A percentile compares a stretch with the other conserved stretches of the same genome.
phyloP scores from a whole-genome alignment of 1,140 invertebrate species.

The Bombus confusus region DNA sequence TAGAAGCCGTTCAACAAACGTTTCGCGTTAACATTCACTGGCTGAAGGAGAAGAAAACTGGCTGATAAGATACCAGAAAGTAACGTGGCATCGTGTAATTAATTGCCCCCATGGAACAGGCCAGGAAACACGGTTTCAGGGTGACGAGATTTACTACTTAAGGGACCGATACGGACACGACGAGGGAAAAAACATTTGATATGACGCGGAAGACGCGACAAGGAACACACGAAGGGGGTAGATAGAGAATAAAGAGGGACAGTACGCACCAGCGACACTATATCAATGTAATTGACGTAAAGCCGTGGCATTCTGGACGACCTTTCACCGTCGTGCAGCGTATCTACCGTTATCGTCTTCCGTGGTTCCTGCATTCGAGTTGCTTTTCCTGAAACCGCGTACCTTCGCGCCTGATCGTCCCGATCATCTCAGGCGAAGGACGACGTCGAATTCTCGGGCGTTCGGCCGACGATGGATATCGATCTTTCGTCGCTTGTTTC shows the following conservation, averaged over 20 bases:
- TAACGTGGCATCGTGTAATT: slow-evolving; percentile 8
- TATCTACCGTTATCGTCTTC: slow-evolving; percentile 71
- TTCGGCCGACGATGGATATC: slow-evolving; percentile 43
- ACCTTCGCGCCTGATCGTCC: slow-evolving; percentile 43
- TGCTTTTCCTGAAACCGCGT: slow-evolving; percentile 61
- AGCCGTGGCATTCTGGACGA: slow-evolving; percentile 62
- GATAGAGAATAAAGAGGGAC: slow-evolving; percentile 41
- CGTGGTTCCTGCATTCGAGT: slow-evolving; percentile 49
- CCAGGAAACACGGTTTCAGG: slow-evolving; percentile 7
- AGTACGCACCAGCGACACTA: slow-evolving; percentile 53
- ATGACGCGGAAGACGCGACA: slow-evolving; percentile 25
- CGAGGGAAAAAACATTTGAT: not conserved
- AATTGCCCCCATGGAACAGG: not conserved
- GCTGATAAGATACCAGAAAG: slow-evolving; percentile 18
- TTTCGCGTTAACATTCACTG: not conserved
- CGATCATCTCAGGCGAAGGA: slow-evolving; percentile 11
- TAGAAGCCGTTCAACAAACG: not conserved
- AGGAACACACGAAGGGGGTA: slow-evolving; percentile 7
- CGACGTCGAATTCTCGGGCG: not conserved
- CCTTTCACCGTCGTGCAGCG: slow-evolving; percentile 64
- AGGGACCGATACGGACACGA: slow-evolving; percentile 25
- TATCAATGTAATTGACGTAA: slow-evolving; percentile 75
- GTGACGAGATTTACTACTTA: slow-evolving; percentile 43
- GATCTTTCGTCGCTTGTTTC: slow-evolving; percentile 51
- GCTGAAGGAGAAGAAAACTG: not conserved